Base-by-base conservation (phyloP, 2,113 vertebrate genomes). In the Bos javanicus region DNA sequence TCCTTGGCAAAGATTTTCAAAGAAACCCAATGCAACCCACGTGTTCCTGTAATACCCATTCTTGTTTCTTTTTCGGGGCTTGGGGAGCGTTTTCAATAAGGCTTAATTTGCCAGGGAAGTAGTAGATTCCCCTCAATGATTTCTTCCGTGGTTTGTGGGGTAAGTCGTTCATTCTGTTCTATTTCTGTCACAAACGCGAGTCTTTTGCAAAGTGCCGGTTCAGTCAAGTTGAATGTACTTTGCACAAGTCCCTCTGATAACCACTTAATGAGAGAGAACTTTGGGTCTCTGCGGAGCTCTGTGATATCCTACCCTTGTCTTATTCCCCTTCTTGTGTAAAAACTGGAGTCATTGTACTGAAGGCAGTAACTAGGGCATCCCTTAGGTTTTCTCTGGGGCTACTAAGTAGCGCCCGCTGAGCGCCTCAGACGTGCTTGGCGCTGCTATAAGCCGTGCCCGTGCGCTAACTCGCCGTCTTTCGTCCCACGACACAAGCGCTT, bases 341-440 rank as follows among this genome's bases (percentile, higher is more conserved):
- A 50, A 62, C n/a, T 54, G 19, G 16, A 2, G 36, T 39, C 17
- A 9, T 23, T 33, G 52, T 12, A 19, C 3, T 33, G 80, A 15
- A 81, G 48, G 81, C 15, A 7, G 25, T 23, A 46, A 12, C 15
- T 7, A n/a, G 48, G 28, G 33, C 28, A 5, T 78, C 36, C 6
- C 48, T 50, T 28, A 25, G 17, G 11, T 33, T 43, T 80, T 57
- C 39, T n/a, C 19, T 5, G 36, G 78, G 81, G 46, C 11, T 36
- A 36, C 28, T 33, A 30, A 2, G 28, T 14, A 19, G 52, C 9
- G 3, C 25, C 60, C 39, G 1, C 0, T 15, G 8, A 17, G 21
- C 39, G 16, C 3, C 26, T 23, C 5, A 11, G 16, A 1, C 26
- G n/a, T 3, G 4, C 50, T 6, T 4, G 17, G 56, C 2, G 1